A percentile compares a stretch with the other conserved stretches of the same genome.
Conservation (phyloP, 2,113 vertebrate species). For the Mormoops blainvillei region DNA sequence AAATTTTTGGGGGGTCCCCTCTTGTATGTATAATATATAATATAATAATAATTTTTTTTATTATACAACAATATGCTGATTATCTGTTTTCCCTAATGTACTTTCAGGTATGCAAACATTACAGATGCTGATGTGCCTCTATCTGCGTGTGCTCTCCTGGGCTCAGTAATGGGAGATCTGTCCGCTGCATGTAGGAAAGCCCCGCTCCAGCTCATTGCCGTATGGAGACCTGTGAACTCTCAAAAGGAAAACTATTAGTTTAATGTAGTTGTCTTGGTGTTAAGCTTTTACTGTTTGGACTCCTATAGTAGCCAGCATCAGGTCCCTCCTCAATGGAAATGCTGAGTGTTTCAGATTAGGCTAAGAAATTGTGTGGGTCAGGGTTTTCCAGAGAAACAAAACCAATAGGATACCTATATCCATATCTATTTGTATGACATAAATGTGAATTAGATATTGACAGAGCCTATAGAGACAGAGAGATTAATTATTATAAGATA, state of each 20-base stretch:
- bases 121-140: background rate
- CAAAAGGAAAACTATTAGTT: background rate
- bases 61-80: too few species aligned
- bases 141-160: background rate
- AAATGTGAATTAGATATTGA: background rate
- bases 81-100: too few species aligned
- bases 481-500: background rate
- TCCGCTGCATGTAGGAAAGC: background rate
- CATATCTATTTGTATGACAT: background rate
- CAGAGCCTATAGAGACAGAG: background rate
- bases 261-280: background rate
- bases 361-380: background rate
- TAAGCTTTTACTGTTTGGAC: background rate
- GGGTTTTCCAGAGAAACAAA: background rate
- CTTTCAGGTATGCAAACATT: background rate
- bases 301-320: background rate
- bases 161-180: background rate
- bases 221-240: background rate
- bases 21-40: too few species aligned
- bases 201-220: background rate
- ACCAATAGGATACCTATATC: background rate
- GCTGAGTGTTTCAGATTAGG: background rate
- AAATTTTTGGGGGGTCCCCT: too few species aligned
- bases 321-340: background rate
- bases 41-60: too few species aligned